Conservation (phyloP, 2,888 invertebrate species). For the Eremobia ochroleuca region DNA sequence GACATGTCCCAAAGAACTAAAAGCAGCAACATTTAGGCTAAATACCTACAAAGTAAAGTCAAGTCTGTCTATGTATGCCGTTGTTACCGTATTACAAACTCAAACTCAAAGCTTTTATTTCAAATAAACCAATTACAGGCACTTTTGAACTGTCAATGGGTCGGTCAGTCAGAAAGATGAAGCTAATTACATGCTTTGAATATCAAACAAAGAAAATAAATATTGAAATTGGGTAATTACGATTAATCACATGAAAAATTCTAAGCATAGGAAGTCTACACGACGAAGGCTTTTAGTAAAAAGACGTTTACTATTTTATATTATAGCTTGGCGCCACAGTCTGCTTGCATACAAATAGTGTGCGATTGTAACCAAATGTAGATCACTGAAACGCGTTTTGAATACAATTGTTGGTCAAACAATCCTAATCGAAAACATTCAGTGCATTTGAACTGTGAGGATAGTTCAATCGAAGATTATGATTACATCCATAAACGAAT, state of each 20-base stretch:
- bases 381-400: constrained; percentile 61
- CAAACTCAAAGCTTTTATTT: too few relatives aligned
- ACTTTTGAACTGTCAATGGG: too few relatives aligned
- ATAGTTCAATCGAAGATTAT: constrained; percentile 22
- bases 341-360: constrained; percentile 58
- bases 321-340: constrained; percentile 50
- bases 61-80: constrained; percentile 34
- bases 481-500: constrained; percentile 26
- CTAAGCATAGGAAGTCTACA: constrained; percentile 23
- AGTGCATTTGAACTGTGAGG: constrained; percentile 45
- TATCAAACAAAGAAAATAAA: constrained; percentile 64
- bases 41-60: constrained; percentile 37
- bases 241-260: constrained; percentile 61
- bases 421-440: constrained; percentile 50
- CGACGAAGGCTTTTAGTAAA: constrained; percentile 23
- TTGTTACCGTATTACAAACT: constrained; percentile 55
- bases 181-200: constrained; percentile 63
- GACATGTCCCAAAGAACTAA: constrained; percentile 18
- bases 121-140: too few relatives aligned
- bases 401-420: constrained; percentile 57
- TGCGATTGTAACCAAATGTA: constrained; percentile 53
- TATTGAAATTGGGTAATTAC: constrained; percentile 66
- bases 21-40: constrained; percentile 28
- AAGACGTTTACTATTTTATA: constrained; percentile 51
- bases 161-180: too few relatives aligned